Conservation (phyloP, 2,113 vertebrate genomes). For the Delphinus delphis region DNA sequence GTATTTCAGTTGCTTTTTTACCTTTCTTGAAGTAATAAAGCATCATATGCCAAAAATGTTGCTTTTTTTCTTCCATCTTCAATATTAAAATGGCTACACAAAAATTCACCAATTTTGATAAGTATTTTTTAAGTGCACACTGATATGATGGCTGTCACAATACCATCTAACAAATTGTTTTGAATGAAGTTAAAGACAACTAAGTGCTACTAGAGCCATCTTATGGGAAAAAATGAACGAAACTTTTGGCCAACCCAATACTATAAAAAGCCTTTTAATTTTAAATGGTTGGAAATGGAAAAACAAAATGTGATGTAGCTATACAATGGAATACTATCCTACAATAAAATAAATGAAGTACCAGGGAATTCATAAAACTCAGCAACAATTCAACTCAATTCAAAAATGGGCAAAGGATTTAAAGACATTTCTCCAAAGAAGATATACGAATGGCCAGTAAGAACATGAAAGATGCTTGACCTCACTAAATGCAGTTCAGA, state of each 20-base stretch:
- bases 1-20: too few relatives aligned
- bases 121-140: too few relatives aligned
- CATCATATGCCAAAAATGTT: too few relatives aligned
- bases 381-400: not conserved
- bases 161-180: too few relatives aligned
- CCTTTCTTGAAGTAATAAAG: too few relatives aligned
- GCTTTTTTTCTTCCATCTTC: too few relatives aligned
- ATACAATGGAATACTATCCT: not conserved
- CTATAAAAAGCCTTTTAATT: not conserved
- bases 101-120: too few relatives aligned
- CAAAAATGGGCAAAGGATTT: not conserved
- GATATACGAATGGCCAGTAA: not conserved
- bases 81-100: too few relatives aligned
- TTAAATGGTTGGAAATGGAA: not conserved
- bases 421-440: not conserved
- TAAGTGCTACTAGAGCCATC: too few relatives aligned
- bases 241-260: not conserved
- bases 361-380: not conserved
- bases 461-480: not conserved
- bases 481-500: not conserved
- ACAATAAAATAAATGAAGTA: not conserved
- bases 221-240: fast-evolving
- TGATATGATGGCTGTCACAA: too few relatives aligned
- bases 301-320: not conserved
- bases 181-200: too few relatives aligned